Conservation (phyloP, 64 coral and sea anemone species). For the Pocillopora damicornis region DNA sequence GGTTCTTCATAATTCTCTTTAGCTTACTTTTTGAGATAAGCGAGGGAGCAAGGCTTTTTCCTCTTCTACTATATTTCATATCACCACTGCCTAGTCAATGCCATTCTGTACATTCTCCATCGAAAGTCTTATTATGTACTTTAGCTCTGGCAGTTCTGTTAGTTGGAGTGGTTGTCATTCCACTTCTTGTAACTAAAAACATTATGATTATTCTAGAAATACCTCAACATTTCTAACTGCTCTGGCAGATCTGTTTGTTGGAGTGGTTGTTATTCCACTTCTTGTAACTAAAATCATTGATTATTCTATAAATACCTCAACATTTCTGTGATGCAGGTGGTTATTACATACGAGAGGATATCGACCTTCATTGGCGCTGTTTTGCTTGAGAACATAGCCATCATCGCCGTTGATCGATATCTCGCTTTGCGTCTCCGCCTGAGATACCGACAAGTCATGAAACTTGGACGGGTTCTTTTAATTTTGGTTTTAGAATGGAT, state of each 20-base stretch:
- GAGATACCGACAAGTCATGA: conserved; percentile 8
- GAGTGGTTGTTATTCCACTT: neutral
- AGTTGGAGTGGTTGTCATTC: conserved; percentile 5
- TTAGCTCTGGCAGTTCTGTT: conserved; percentile 2
- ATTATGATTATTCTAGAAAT: neutral
- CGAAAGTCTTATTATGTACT: conserved; percentile 1
- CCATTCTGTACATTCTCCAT: conserved; percentile 8
- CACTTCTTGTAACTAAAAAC: neutral
- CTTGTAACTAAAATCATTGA: too few relatives aligned
- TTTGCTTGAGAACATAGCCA: neutral
- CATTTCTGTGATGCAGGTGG: neutral
- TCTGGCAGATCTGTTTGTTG: neutral
- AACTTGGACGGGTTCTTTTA: neutral
- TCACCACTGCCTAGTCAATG: neutral
- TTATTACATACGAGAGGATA: neutral
- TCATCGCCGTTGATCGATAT: neutral
- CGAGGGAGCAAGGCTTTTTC: too few relatives aligned
- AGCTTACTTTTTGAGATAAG: too few relatives aligned
- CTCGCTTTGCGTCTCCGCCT: conserved; percentile 12
- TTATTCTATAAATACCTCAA: neutral
- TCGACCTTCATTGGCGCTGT: neutral
- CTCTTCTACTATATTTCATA: too few relatives aligned
- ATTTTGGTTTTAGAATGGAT: conserved; percentile 12
- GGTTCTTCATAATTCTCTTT: too few relatives aligned
- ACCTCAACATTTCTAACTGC: neutral